Evolutionary conservation across 2,113 vertebrate genomes (phyloP), one percentile per base, ranked within the genome.

Genomic region (Corythoichthys intestinalis): DNA sequence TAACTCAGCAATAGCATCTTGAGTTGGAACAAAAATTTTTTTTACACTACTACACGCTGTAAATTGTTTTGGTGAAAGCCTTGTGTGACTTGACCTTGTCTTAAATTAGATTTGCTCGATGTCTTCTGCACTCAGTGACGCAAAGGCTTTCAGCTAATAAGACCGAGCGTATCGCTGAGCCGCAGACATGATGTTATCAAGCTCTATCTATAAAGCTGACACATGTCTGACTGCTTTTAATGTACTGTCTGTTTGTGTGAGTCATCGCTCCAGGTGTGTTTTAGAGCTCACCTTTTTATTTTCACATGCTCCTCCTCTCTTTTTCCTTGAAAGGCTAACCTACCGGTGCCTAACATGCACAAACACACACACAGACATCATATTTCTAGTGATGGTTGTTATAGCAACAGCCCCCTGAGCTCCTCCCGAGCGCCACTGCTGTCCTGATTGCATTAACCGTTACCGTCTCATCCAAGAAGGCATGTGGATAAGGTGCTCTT

Each of bases 371-470:
- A 28, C 46, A 57, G 34, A 12, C 2, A 50, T 73, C 66, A 67
- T 2, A 4, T 66, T 64, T 70, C 56, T 53, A 20, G 69, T 54
- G 49, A 58, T 39, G 4, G 80, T 86, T 5, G 75, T 75, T 85
- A 90, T 85, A 66, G 85, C 76, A 86, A 79, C 84, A 15, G 63
- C 70, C 75, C 67, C 80, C 35, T 54, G 59, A 6, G 52, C 61
- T 54, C 70, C 71, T 35, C 52, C 63, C 56, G 41, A 2, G 66
- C 64, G 63, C 41, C 35, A 1, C 17, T 17, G 10, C 39, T 35
- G 17, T 74, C 84, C 76, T 85, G 35, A 20, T 59, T 80, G 73
- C 58, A 71, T 80, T 81, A 44, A 57, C 65, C 72, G 69, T 75
- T 80, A 70, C 79, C 75, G 54, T 52, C 74, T 68, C 73, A 72